These are phyloP conservation scores for Tetragonula carbonaria DNA, from an alignment of 2,888 invertebrate species.

Conservation along the genomic window DNA sequence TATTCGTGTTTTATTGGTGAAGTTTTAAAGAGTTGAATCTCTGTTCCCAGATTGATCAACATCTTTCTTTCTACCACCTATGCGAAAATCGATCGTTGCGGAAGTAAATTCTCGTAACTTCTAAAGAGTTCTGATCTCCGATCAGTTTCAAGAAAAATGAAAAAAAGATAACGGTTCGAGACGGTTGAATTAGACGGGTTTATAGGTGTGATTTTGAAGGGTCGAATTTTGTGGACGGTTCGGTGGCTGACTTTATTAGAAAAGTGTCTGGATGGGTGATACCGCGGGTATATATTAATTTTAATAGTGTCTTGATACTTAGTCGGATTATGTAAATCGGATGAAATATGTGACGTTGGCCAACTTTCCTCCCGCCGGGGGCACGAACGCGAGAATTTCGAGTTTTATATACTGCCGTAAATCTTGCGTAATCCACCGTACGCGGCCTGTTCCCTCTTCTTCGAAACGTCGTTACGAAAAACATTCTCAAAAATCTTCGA, in stretches of 20 bases:
- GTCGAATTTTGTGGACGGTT: slow-evolving; percentile 6
- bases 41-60: too few species aligned
- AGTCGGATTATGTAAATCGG: slow-evolving; percentile 37
- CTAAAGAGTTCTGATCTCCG: too few species aligned
- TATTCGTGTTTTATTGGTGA: not conserved
- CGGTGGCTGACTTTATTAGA: slow-evolving; percentile 20
- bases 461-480: not conserved
- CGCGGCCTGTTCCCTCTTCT: not conserved
- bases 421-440: slow-evolving; percentile 32
- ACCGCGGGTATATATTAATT: slow-evolving; percentile 26
- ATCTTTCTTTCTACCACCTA: too few species aligned
- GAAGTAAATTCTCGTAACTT: too few species aligned
- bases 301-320: slow-evolving; percentile 28
- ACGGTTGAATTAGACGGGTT: too few species aligned
- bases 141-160: too few species aligned
- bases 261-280: not conserved
- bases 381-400: slow-evolving; percentile 33
- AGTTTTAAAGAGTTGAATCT: slow-evolving; percentile 7
- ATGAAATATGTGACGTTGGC: slow-evolving; percentile 18
- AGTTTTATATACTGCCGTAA: slow-evolving; percentile 31
- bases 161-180: too few species aligned
- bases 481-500: not conserved
- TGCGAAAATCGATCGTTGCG: too few species aligned
- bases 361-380: slow-evolving; percentile 20
- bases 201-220: not conserved